Evolutionary conservation across 37 sponge, comb jelly and placozoan species (phyloP).

Genomic region (Theonella swinhoei): DNA sequence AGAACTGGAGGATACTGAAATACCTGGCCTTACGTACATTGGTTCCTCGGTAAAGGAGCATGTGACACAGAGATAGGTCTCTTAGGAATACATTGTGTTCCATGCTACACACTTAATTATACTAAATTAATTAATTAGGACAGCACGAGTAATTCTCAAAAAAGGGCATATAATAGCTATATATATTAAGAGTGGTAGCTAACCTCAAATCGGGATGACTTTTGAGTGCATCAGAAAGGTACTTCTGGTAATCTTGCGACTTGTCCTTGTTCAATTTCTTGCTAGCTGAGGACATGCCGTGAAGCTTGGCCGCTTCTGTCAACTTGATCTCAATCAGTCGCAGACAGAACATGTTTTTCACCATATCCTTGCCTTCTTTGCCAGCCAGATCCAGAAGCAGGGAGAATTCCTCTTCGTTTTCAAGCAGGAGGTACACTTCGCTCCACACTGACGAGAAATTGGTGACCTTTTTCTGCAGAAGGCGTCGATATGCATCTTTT

Average conservation of each 20-base stretch:
- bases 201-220: conserved; percentile 73
- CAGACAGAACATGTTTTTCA: conserved; percentile 69
- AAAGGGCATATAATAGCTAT: no score
- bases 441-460: conserved; percentile 48
- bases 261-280: conserved; percentile 33
- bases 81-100: no score
- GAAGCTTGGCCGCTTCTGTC: conserved; percentile 34
- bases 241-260: conserved; percentile 39
- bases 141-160: no score
- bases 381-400: conserved; percentile 38
- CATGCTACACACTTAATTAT: no score
- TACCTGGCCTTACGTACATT: no score
- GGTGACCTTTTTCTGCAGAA: conserved; percentile 27
- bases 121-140: no score
- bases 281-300: background rate
- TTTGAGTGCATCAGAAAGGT: conserved; percentile 59
- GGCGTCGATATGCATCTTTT: conserved; percentile 33
- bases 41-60: no score
- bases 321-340: conserved; percentile 80
- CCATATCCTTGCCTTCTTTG: conserved; percentile 36
- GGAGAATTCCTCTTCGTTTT: conserved; percentile 35
- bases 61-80: no score
- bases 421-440: conserved; percentile 31
- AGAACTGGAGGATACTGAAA: no score
- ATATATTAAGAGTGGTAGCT: no score